Evolutionary conservation across 1,140 invertebrate genomes (phyloP), one percentile per base, ranked within the genome.

Genomic region (Trigoniulus corallinus): DNA sequence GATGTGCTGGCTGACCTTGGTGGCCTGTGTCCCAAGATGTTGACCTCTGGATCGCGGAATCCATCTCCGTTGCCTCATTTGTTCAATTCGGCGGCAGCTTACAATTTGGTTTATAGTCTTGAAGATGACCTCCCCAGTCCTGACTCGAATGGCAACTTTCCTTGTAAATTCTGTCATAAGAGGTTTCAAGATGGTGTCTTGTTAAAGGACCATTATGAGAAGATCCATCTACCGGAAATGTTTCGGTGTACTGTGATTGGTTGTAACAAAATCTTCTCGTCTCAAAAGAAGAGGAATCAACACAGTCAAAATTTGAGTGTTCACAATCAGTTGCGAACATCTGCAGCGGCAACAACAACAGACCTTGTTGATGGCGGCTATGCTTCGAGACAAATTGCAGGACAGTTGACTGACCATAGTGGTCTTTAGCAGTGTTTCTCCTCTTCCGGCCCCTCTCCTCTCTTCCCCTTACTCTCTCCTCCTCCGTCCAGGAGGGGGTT

Each of bases 251-350:
- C 80, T 21, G 76, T 83, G 27, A 74, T 77, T 51, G 81, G 81
- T 39, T 86, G 84, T 67, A 77, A 76, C n/a, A 82, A 83, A 73
- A 77, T 84, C 57, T 87, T 87, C 64, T 79, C 79, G 54, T 83
- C 81, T 34, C 64, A 79, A 22, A 77, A 80, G 41, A 80, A 79
- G 50, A 69, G 83, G 10, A 84, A 85, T 61, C 65, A 76, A 2
- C 82, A 85, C 66, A 73, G 72, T 41, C 76, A 72, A 45, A 74
- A 74, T 57, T 71, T 61, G 34, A 61, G 59, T 53, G 52, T 64
- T 43, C 62, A 65, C 54, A 20, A 54, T 37, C 51, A 56, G 51
- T 37, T 57, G 42, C 4, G 29, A 7, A 34, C 7, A 7, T 34
- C 7, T 34, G 7, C 29, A 7, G 7, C 29, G 29, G 7, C 29